Evolutionary conservation across 2,888 invertebrate species (phyloP).

Genomic region (Prosopocoilus inquinatus): DNA sequence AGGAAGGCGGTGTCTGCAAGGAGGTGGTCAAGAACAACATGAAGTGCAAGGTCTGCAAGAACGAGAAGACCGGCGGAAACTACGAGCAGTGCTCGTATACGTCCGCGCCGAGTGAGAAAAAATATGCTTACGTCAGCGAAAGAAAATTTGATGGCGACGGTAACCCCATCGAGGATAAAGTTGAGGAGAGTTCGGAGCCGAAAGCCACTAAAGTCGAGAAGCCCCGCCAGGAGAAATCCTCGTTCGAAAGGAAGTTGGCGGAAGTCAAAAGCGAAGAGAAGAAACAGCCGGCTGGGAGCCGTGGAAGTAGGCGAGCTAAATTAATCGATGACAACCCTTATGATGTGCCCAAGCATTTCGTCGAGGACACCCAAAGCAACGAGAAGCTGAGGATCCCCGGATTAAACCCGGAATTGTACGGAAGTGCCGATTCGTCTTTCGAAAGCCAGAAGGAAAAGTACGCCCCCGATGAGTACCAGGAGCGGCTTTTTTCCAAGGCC

Average conservation of each 20-base stretch:
- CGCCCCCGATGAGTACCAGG: constrained; percentile 53
- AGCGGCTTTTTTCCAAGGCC: constrained; percentile 49
- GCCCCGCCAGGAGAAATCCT: neutral
- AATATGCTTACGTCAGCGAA: constrained; percentile 66
- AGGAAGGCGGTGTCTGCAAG: constrained; percentile 63
- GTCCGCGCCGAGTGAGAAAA: constrained; percentile 68
- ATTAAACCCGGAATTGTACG: constrained; percentile 30
- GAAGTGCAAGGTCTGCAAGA: constrained; percentile 72
- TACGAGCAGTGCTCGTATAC: constrained; percentile 80
- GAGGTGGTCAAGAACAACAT: constrained; percentile 63
- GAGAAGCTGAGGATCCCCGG: constrained; percentile 13
- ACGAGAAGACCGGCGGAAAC: constrained; percentile 71
- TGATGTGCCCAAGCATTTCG: constrained; percentile 38
- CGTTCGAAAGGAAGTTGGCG: constrained; percentile 13
- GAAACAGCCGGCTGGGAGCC: neutral
- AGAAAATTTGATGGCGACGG: constrained; percentile 62
- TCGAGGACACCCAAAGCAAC: constrained; percentile 27
- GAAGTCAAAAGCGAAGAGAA: constrained; percentile 11
- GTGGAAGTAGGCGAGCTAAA: constrained; percentile 20
- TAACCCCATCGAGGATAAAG: constrained; percentile 54
- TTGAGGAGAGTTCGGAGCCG: constrained; percentile 44
- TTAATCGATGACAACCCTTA: constrained; percentile 34
- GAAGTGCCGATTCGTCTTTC: constrained; percentile 19
- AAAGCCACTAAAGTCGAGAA: constrained; percentile 1
- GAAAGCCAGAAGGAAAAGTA: constrained; percentile 32